phyloP scores from a whole-genome alignment of 2,888 invertebrate species.

The Andrena fulva region DNA sequence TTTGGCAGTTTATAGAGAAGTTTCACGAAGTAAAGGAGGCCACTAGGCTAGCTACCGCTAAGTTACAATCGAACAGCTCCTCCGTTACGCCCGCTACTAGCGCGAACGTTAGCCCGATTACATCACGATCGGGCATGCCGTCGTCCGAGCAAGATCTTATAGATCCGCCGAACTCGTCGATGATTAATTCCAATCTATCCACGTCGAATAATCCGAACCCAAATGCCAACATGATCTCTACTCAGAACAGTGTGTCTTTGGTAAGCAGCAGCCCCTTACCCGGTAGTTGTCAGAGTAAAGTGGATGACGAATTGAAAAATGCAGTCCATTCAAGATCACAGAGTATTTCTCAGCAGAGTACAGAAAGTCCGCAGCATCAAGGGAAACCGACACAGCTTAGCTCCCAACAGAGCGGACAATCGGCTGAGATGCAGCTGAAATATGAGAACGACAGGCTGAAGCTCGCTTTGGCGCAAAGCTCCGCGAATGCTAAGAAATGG shows the following conservation, averaged over 20 bases:
- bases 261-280: conserved; percentile 83
- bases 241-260: conserved; percentile 83
- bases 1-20: conserved; percentile 96
- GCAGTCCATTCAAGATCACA: conserved; percentile 83
- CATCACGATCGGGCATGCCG: conserved; percentile 88
- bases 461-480: conserved; percentile 97
- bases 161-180: conserved; percentile 86
- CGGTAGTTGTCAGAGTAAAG: conserved; percentile 79
- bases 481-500: conserved; percentile 99
- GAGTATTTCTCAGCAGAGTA: conserved; percentile 82
- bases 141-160: conserved; percentile 85
- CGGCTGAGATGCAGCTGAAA: conserved; percentile 94
- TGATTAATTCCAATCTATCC: conserved; percentile 84
- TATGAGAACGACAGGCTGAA: conserved; percentile 99
- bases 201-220: conserved; percentile 83
- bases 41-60: conserved; percentile 90
- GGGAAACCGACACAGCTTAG: conserved; percentile 79
- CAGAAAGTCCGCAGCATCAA: conserved; percentile 89
- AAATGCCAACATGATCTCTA: conserved; percentile 83
- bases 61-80: conserved; percentile 87
- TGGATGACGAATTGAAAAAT: conserved; percentile 83
- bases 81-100: conserved; percentile 94
- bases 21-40: conserved; percentile 99
- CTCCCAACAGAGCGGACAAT: conserved; percentile 81
- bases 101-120: conserved; percentile 95